Evolutionary conservation across 2,888 invertebrate genomes (phyloP), one percentile per base, ranked within the genome.

Genomic region (Smittia aterrima): DNA sequence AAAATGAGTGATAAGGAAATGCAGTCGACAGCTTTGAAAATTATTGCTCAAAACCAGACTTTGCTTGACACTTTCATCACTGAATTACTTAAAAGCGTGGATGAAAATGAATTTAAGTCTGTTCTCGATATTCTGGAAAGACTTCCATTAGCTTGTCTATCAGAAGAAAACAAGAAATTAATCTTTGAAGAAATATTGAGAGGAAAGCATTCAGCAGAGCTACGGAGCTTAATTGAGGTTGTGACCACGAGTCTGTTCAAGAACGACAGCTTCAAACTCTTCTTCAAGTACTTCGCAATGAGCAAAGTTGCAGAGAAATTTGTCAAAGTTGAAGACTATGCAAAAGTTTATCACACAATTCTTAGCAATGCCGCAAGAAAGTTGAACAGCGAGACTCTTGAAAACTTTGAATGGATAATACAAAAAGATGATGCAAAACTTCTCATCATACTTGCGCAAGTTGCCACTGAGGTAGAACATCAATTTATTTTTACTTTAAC

Each of bases 251-350:
- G 25, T 24, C n/a, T 74, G 9, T 27, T 74, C 16, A 47, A 74
- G 38, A 53, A 32, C 41, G 74, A 74, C 13, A 40, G 53, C 11
- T 74, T 40, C 24, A 64, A 66, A 27, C 32, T 9, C 6, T 47
- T 74, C 20, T 66, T 74, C 27, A 66, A 66, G 22, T 38, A 74
- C 41, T 74, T 72, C 11, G 9, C 72, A 38, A 20, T 72, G 1
- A 20, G 20, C 20, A 13, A 58, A 40, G 11, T 72, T 1, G 38
- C 32, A 11, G 22, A 66, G 11, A 47, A 22, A 6, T 24, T 64
- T 6, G 9, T 9, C 7, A 24, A 74, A 16, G 16, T 32, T 4
- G 22, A 41, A 6, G n/a, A 22, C 1, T 74, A 41, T 25, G 7
- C n/a, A 1, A 64, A 25, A 16, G 7, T 74, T 11, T 66, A 66